These are phyloP conservation scores for Acanthis flammea DNA, from an alignment of 2,797 vertebrate genomes.

Conservation along the genomic window DNA sequence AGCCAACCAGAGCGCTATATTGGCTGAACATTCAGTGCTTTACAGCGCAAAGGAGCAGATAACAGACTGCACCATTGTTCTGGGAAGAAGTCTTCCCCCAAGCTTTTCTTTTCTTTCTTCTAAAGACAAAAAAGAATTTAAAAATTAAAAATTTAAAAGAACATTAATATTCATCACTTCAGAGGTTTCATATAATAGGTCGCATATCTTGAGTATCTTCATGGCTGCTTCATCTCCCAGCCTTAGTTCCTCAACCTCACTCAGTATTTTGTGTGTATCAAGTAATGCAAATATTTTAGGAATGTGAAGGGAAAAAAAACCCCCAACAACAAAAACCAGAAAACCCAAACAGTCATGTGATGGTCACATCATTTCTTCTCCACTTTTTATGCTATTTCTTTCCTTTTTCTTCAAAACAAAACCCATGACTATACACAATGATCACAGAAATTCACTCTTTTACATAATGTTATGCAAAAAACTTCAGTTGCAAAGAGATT, in stretches of 20 bases:
- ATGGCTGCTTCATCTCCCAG: slow-evolving; percentile 22
- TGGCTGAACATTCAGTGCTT: slow-evolving; percentile 30
- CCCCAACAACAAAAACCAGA: background rate
- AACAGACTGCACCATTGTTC: slow-evolving; percentile 45
- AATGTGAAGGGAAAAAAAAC: background rate
- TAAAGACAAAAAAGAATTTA: slow-evolving; percentile 35
- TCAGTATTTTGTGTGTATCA: background rate
- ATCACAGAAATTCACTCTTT: background rate
- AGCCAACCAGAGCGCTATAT: slow-evolving; percentile 22
- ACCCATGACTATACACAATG: background rate
- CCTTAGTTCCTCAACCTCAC: background rate
- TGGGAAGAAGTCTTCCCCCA: slow-evolving; percentile 44
- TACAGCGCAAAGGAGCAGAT: slow-evolving; percentile 32
- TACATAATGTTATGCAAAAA: background rate
- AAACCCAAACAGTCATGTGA: background rate
- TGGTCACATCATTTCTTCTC: background rate
- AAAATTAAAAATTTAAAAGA: slow-evolving; percentile 60
- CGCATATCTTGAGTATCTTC: background rate
- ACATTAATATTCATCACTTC: slow-evolving; percentile 50
- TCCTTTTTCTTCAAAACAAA: background rate
- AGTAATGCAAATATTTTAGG: background rate
- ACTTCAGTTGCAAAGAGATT: background rate
- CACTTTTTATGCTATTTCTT: background rate
- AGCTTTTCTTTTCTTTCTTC: background rate
- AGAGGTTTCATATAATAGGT: slow-evolving; percentile 36